Evolutionary conservation across 2,113 vertebrate genomes (phyloP).

Genomic region (Paramisgurnus dabryanus): DNA sequence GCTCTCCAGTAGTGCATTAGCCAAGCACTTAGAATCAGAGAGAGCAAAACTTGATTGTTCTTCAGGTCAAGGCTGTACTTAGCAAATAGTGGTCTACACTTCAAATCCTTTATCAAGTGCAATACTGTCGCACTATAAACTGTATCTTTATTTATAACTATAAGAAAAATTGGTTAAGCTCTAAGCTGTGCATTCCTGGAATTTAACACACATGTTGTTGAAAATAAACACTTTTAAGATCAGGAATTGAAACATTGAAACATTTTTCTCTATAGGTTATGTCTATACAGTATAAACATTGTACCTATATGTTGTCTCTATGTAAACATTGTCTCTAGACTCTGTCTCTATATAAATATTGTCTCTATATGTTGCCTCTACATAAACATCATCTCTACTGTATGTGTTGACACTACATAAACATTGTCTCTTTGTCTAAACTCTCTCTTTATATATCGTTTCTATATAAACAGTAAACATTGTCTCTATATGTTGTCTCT

Average conservation of each 20-base stretch:
- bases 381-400: too few species aligned
- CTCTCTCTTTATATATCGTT: too few species aligned
- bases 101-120: constrained; percentile 32
- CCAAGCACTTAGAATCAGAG: constrained; percentile 25
- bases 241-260: too few species aligned
- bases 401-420: too few species aligned
- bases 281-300: neutral
- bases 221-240: neutral
- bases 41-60: constrained; percentile 8
- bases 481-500: too few species aligned
- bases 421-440: too few species aligned
- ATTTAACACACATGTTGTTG: too few species aligned
- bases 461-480: too few species aligned
- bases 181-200: neutral
- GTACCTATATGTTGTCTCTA: too few species aligned
- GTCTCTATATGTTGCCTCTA: too few species aligned
- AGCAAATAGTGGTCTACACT: constrained; percentile 19
- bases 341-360: too few species aligned
- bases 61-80: constrained; percentile 38
- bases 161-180: neutral
- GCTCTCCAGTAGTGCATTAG: constrained; percentile 33
- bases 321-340: too few species aligned
- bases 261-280: neutral
- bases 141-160: neutral
- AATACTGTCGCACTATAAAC: constrained; percentile 1